Evolutionary conservation across 1,140 invertebrate genomes (phyloP).

Genomic region (Odontomachus brunneus): DNA sequence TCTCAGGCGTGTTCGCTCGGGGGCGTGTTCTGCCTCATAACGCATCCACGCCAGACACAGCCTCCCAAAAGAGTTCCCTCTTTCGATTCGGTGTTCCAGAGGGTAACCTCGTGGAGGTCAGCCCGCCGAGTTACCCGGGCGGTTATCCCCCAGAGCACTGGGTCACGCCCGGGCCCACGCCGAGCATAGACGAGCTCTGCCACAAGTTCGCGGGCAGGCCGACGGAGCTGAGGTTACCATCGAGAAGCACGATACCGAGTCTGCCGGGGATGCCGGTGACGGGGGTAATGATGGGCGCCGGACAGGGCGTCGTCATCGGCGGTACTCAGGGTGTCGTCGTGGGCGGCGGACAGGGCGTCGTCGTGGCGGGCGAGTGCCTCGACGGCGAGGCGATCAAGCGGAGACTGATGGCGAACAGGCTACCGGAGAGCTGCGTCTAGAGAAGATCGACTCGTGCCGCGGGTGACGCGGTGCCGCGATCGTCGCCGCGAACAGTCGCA

Average conservation of each 20-base stretch:
- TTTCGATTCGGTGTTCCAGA: constrained; percentile 73
- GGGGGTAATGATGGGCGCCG: constrained; percentile 60
- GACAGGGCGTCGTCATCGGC: constrained; percentile 79
- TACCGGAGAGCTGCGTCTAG: constrained; percentile 92
- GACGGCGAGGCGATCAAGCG: constrained; percentile 90
- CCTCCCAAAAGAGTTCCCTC: constrained; percentile 33
- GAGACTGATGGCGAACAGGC: constrained; percentile 90
- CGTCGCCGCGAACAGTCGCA: neutral
- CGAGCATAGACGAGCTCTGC: constrained; percentile 84
- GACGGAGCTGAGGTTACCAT: constrained; percentile 83
- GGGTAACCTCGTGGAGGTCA: constrained; percentile 82
- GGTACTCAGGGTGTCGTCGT: constrained; percentile 73
- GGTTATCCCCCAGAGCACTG: constrained; percentile 82
- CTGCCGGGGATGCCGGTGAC: constrained; percentile 84
- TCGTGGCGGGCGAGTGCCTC: constrained; percentile 83
- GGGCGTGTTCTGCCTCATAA: constrained; percentile 30
- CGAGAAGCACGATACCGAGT: constrained; percentile 83
- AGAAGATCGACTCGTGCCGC: constrained; percentile 74
- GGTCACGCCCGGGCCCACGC: constrained; percentile 83
- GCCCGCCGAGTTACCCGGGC: constrained; percentile 83
- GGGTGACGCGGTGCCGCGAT: neutral
- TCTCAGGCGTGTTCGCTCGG: too few species aligned
- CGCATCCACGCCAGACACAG: neutral
- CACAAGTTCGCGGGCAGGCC: constrained; percentile 82
- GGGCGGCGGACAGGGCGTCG: constrained; percentile 75